These are phyloP conservation scores for Calypte anna DNA, from an alignment of 2,113 vertebrate species.

Conservation along the genomic window DNA sequence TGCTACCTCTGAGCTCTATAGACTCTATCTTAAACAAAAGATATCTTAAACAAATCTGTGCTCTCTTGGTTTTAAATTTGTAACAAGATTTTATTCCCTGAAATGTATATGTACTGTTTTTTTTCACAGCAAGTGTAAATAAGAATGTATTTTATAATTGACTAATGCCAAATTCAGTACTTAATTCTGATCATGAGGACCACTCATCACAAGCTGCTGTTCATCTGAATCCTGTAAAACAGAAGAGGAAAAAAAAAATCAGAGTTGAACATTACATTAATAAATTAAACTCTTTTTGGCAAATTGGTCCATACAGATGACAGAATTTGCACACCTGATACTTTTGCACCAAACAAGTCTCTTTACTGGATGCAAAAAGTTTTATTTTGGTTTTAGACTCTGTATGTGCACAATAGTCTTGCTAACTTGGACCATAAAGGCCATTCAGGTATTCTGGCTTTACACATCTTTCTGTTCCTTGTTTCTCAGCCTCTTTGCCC, in stretches of 20 bases:
- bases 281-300: neutral
- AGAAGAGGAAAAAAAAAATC: neutral
- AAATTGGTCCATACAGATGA: neutral
- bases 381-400: neutral
- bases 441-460: neutral
- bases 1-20: neutral
- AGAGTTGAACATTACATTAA: neutral
- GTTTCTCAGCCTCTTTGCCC: neutral
- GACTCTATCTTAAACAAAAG: neutral
- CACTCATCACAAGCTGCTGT: constrained; percentile 61
- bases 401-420: neutral
- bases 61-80: neutral
- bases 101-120: neutral
- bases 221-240: constrained; percentile 70
- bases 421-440: neutral
- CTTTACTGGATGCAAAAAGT: neutral
- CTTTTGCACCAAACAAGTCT: neutral
- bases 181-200: constrained; percentile 57
- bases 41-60: neutral
- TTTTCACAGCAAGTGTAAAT: neutral
- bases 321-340: neutral
- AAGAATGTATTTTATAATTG: neutral
- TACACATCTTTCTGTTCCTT: neutral
- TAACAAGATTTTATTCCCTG: neutral
- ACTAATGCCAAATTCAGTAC: neutral